phyloP scores from a whole-genome alignment of 64 coral and sea anemone genomes.

The Stichodactyla helianthus region DNA sequence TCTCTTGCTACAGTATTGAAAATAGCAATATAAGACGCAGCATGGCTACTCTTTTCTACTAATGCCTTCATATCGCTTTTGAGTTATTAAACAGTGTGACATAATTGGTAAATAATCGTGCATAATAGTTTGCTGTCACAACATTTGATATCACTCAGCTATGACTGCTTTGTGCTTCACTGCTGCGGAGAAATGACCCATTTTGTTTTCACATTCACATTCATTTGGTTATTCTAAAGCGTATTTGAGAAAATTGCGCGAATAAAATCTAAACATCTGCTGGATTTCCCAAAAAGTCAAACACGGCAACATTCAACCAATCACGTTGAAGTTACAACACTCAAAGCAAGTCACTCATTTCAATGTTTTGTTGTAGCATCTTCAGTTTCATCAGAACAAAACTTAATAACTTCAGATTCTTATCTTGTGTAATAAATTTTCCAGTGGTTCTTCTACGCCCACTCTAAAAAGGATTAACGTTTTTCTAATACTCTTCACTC shows the following conservation, averaged over 20 bases:
- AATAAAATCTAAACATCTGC: background rate
- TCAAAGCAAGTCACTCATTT: background rate
- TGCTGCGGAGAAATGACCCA: conserved; percentile 2
- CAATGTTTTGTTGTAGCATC: background rate
- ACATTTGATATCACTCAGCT: background rate
- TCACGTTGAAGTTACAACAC: background rate
- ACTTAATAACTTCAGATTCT: conserved; percentile 10
- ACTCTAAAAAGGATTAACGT: conserved; percentile 5
- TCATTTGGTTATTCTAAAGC: conserved; percentile 5
- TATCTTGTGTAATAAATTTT: conserved; percentile 22
- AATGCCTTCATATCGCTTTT: conserved; percentile 12
- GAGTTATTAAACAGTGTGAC: conserved; percentile 14
- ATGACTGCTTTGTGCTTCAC: conserved; percentile 1
- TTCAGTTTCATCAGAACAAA: background rate
- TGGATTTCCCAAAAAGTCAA: conserved; percentile 8
- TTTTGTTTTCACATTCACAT: conserved; percentile 8
- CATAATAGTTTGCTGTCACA: conserved; percentile 10
- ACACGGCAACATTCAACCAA: background rate
- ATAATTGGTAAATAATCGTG: conserved; percentile 26
- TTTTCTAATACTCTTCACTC: conserved; percentile 2
- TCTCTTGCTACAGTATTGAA: conserved; percentile 13
- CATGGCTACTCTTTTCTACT: background rate
- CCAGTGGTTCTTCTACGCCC: background rate
- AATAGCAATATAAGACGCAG: conserved; percentile 23
- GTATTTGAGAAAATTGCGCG: background rate